These are phyloP conservation scores for Phaenicophaeus curvirostris DNA, from an alignment of 2,797 vertebrate species.

Conservation along the genomic window DNA sequence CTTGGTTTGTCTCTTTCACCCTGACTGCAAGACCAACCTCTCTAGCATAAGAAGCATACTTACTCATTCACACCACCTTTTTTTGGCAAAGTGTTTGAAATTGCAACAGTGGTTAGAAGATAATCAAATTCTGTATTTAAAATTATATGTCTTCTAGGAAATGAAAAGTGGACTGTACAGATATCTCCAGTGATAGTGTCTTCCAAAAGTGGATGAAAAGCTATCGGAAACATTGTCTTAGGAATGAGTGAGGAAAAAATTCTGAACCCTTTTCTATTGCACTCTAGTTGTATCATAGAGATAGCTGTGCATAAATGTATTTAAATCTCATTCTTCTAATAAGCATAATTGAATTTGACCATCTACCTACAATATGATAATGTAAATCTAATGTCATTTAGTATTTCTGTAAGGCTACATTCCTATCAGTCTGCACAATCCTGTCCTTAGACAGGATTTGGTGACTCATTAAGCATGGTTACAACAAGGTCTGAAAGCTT, in stretches of 20 bases:
- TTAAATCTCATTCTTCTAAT: not conserved
- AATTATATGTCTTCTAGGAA: not conserved
- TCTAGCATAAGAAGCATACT: not conserved
- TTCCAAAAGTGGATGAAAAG: not conserved
- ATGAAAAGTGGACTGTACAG: not conserved
- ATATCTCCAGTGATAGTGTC: not conserved
- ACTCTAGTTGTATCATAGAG: not conserved
- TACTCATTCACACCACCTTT: not conserved
- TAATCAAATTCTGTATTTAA: not conserved
- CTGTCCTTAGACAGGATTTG: constrained; percentile 43
- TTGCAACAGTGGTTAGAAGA: not conserved
- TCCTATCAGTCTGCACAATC: constrained; percentile 4
- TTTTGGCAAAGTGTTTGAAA: not conserved
- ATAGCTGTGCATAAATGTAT: not conserved
- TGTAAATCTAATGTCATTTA: not conserved
- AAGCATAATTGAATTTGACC: not conserved
- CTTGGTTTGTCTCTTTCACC: not conserved
- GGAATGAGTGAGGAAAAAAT: not conserved
- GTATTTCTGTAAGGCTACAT: not conserved
- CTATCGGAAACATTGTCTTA: not conserved
- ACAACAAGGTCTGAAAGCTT: constrained; percentile 44
- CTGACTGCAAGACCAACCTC: not conserved
- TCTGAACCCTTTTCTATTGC: not conserved
- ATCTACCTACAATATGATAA: not conserved
- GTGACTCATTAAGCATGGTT: constrained; percentile 46